These are phyloP conservation scores for Bombus waltoni DNA, from an alignment of 1,140 invertebrate genomes.

Conservation along the genomic window DNA sequence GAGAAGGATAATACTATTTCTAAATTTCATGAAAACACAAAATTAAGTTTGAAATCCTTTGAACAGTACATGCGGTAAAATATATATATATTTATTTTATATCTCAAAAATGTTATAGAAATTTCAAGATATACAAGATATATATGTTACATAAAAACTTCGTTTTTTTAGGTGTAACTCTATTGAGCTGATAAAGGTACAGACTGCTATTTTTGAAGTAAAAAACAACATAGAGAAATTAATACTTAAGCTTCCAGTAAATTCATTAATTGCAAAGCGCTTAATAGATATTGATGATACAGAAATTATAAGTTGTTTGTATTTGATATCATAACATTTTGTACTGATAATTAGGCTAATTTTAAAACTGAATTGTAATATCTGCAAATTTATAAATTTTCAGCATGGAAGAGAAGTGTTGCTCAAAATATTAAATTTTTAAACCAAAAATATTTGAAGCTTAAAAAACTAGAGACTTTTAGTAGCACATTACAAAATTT, in stretches of 20 bases:
- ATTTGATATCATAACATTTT: not conserved
- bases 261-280: conserved; percentile 53
- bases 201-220: conserved; percentile 62
- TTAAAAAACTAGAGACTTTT: conserved; percentile 53
- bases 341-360: not conserved
- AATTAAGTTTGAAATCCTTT: conserved; percentile 41
- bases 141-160: conserved; percentile 31
- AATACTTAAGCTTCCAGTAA: conserved; percentile 35
- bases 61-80: conserved; percentile 43
- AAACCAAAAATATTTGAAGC: conserved; percentile 17
- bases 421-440: conserved; percentile 45
- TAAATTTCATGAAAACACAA: conserved; percentile 1
- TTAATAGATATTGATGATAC: conserved; percentile 65
- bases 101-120: conserved; percentile 1
- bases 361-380: not conserved
- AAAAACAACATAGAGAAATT: conserved; percentile 57
- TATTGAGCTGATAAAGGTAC: not conserved
- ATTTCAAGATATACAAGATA: conserved; percentile 52
- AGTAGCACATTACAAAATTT: conserved; percentile 58
- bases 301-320: conserved; percentile 68
- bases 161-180: conserved; percentile 51
- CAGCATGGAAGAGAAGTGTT: conserved; percentile 70
- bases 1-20: conserved; percentile 26
- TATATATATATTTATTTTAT: not conserved
- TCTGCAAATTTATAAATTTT: conserved; percentile 32